Evolutionary conservation across 1,140 invertebrate species (phyloP).

Genomic region (Heterodera carotae): DNA sequence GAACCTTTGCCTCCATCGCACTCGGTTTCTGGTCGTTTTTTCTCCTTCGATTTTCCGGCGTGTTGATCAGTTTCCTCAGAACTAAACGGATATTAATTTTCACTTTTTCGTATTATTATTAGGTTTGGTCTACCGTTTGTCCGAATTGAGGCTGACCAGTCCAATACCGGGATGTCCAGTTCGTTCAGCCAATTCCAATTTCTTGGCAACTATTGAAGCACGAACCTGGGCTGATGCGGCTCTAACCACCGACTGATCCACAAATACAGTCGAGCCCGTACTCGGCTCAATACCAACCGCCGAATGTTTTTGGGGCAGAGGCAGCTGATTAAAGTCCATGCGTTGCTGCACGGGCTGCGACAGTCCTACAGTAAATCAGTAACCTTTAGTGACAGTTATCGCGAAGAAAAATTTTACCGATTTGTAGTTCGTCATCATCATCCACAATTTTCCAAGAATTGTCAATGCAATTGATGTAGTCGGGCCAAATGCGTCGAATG

Average conservation of each 20-base stretch:
- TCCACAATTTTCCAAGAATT: slow-evolving; percentile 38
- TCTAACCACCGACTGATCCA: not conserved
- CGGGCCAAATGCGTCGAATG: slow-evolving; percentile 38
- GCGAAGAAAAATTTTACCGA: no score
- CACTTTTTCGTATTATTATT: not conserved
- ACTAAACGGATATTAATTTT: not conserved
- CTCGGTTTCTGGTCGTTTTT: not conserved
- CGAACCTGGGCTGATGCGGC: not conserved
- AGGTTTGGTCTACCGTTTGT: not conserved
- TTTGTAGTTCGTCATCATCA: not conserved
- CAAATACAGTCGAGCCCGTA: not conserved
- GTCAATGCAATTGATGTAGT: slow-evolving; percentile 36
- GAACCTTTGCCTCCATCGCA: not conserved
- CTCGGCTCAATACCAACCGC: not conserved
- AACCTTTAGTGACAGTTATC: not conserved
- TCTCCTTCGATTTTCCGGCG: not conserved
- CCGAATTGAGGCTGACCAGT: not conserved
- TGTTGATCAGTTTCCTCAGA: not conserved
- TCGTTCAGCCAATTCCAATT: slow-evolving; percentile 13
- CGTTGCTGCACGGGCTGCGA: not conserved
- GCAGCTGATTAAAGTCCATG: not conserved
- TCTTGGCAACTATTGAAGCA: slow-evolving; percentile 4
- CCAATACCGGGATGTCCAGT: not conserved
- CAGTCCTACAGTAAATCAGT: not conserved
- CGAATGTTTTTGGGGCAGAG: not conserved